Evolutionary conservation across 2,888 invertebrate species (phyloP), one percentile per base, ranked within the genome.

Genomic region (Pseudoips prasinana): DNA sequence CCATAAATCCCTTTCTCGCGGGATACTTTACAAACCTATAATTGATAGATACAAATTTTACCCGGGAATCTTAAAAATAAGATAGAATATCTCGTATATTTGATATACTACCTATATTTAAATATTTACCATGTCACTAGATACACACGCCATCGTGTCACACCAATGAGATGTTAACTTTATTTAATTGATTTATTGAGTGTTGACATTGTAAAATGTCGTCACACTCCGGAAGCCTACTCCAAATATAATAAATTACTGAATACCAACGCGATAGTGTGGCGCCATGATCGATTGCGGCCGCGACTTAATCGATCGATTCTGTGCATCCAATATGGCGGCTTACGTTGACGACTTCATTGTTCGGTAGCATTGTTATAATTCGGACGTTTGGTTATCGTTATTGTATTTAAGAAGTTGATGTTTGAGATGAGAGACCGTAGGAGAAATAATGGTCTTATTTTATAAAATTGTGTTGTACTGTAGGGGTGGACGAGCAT

Each of bases 171-270:
- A 81, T 72, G 77, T 76, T 71, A 71, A 61, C 56, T 70, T 67
- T 58, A 56, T 69, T 58, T 85, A 84, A 84, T 84, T 82, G 85
- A 84, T 85, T 83, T 84, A 85, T 83, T 76, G 77, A 71, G 75
- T 83, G 83, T 83, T 81, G 83, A 84, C 82, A 69, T 48, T 64
- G 73, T 73, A 73, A 57, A 58, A 58, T 22, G 56, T 55, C 49
- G 31, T 27, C 23, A 22, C 31, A 64, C 64, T 75, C 82, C 84
- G 84, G 82, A 82, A 79, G 77, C 75, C 69, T 63, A 68, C 67
- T 70, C 67, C 71, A 75, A 77, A 79, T 77, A 77, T 82, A 79
- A 84, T 81, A 79, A 77, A 83, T 82, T 77, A 81, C 65, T 64
- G 73, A 66, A 61, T 70, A 68, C 52, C 39, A 58, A 51, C 58